phyloP scores from a whole-genome alignment of 2,113 vertebrate genomes.

The Dipodomys stephensi region DNA sequence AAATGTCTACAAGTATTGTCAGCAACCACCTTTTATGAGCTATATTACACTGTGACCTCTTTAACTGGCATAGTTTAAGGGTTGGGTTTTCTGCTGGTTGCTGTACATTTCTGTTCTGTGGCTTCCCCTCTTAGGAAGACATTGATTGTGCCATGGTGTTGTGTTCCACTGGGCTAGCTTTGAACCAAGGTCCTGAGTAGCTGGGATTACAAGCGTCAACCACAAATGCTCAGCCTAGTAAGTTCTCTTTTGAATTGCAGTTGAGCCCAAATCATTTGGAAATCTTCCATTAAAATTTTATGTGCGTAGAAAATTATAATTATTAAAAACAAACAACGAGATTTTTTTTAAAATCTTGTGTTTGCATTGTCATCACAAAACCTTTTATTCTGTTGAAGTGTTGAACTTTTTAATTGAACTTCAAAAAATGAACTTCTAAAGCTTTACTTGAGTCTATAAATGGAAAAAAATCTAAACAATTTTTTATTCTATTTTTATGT shows the following conservation, averaged over 20 bases:
- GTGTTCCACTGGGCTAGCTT: not conserved
- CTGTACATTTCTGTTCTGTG: not conserved
- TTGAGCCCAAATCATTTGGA: too few species aligned
- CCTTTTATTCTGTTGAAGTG: not conserved
- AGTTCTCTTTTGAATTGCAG: too few species aligned
- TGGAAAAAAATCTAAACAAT: not conserved
- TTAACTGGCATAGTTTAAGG: not conserved
- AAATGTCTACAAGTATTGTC: not conserved
- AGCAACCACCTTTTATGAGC: not conserved
- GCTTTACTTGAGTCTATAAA: conserved; percentile 21
- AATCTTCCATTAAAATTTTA: too few species aligned
- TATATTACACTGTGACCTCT: not conserved
- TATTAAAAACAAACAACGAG: too few species aligned
- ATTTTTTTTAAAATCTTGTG: not conserved
- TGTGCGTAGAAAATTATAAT: too few species aligned
- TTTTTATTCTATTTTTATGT: not conserved
- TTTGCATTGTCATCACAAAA: not conserved
- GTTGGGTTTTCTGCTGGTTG: not conserved
- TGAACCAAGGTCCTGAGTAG: too few species aligned
- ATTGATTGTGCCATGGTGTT: not conserved
- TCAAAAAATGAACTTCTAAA: conserved; percentile 22
- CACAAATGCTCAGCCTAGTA: too few species aligned
- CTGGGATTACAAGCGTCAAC: too few species aligned
- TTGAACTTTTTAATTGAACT: not conserved
- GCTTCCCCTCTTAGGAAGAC: not conserved